Conservation (phyloP, 2,888 invertebrate genomes). For the Trissolcus japonicus region DNA sequence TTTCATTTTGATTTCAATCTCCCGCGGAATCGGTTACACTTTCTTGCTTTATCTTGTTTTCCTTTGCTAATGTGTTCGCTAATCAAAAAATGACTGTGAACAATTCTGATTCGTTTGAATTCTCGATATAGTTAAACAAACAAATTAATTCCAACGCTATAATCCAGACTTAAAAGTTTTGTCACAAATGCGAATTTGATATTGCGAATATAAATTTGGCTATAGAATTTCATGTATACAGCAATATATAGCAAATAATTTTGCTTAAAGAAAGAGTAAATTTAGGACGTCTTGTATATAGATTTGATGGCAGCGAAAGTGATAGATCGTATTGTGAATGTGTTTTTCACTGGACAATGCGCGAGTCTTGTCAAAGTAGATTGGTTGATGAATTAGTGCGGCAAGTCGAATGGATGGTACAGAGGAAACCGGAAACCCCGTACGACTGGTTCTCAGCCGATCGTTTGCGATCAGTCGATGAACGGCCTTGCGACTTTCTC, state of each 20-base stretch:
- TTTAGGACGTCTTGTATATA: neutral
- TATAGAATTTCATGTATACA: no score
- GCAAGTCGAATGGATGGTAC: constrained; percentile 50
- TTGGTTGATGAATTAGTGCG: constrained; percentile 48
- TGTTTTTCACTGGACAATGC: constrained; percentile 22
- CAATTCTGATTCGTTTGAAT: no score
- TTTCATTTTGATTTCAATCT: constrained; percentile 70
- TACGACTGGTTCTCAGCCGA: constrained; percentile 58
- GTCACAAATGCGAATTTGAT: no score
- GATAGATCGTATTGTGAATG: neutral
- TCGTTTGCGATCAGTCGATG: constrained; percentile 64
- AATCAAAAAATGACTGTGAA: neutral
- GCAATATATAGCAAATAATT: neutral
- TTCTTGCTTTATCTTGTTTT: constrained; percentile 58
- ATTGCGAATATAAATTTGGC: no score
- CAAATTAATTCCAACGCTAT: no score
- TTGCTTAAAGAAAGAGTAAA: neutral
- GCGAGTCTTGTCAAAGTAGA: constrained; percentile 33
- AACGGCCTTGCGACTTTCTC: constrained; percentile 69
- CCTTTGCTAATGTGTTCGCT: neutral
- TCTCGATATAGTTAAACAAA: neutral
- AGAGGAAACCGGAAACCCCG: constrained; percentile 58
- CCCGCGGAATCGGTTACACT: constrained; percentile 63
- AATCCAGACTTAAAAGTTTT: no score
- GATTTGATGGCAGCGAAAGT: constrained; percentile 1